phyloP scores from a whole-genome alignment of 2,888 invertebrate species.

The Trissolcus japonicus region DNA sequence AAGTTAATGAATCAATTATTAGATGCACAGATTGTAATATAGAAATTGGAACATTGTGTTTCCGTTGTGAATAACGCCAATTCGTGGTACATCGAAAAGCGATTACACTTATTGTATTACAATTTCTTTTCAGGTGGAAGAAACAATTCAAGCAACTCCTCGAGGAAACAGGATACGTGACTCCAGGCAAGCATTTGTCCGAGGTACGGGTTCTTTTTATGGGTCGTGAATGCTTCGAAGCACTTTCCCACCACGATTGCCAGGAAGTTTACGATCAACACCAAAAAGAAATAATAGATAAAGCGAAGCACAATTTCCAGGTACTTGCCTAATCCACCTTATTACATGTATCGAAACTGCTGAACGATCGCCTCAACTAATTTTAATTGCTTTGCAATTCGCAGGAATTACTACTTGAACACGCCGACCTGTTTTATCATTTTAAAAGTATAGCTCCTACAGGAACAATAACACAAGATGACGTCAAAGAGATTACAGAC shows the following conservation, averaged over 20 bases:
- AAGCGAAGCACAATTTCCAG: conserved; percentile 93
- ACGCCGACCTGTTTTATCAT: conserved; percentile 94
- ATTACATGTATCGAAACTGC: neutral
- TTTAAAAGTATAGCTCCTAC: conserved; percentile 93
- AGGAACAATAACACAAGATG: conserved; percentile 94
- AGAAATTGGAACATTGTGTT: neutral
- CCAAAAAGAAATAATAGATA: conserved; percentile 91
- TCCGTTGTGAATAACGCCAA: neutral
- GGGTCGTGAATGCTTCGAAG: conserved; percentile 96
- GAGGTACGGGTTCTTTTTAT: conserved; percentile 94
- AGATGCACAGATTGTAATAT: too few relatives aligned
- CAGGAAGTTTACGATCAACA: conserved; percentile 95
- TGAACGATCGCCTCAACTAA: neutral
- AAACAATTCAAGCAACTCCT: conserved; percentile 95
- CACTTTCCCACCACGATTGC: conserved; percentile 91
- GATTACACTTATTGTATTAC: neutral
- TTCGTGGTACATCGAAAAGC: neutral
- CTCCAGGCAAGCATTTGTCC: conserved; percentile 93
- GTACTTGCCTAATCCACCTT: conserved; percentile 70
- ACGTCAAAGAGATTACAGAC: conserved; percentile 94
- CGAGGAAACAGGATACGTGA: conserved; percentile 95
- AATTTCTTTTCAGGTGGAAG: conserved; percentile 83
- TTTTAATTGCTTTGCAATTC: conserved; percentile 35
- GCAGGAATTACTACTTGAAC: conserved; percentile 91
- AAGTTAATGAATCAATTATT: too few relatives aligned